phyloP scores from a whole-genome alignment of 1,140 invertebrate genomes.

The Chelonus insularis region DNA sequence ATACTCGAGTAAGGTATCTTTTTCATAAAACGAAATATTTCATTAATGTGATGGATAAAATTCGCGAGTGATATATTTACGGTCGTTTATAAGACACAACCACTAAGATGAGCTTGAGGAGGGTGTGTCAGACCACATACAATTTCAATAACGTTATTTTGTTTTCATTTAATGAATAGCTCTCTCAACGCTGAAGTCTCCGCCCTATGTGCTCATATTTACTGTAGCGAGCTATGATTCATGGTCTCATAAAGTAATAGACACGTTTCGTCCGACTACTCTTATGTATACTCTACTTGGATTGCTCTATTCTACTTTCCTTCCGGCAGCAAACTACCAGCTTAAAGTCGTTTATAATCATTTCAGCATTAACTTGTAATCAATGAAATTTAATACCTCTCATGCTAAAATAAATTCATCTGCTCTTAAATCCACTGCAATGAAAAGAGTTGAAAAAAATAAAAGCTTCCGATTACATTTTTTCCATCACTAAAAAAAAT shows the following conservation, averaged over 20 bases:
- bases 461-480: no score
- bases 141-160: conserved; percentile 34
- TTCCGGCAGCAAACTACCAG: no score
- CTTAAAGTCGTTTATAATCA: no score
- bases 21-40: background rate
- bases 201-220: background rate
- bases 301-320: no score
- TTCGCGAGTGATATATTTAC: conserved; percentile 1
- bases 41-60: conserved; percentile 9
- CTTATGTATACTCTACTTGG: background rate
- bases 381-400: no score
- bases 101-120: conserved; percentile 12
- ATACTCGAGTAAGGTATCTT: no score
- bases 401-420: background rate
- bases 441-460: no score
- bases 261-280: conserved; percentile 7
- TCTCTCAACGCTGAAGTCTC: conserved; percentile 7
- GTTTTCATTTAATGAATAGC: conserved; percentile 32
- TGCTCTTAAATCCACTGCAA: background rate
- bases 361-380: no score
- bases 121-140: conserved; percentile 19
- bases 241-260: conserved; percentile 48
- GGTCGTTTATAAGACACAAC: background rate
- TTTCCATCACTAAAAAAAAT: no score
- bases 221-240: conserved; percentile 39